phyloP scores from a whole-genome alignment of 2,797 vertebrate genomes.

The Anguilla marmorata region DNA sequence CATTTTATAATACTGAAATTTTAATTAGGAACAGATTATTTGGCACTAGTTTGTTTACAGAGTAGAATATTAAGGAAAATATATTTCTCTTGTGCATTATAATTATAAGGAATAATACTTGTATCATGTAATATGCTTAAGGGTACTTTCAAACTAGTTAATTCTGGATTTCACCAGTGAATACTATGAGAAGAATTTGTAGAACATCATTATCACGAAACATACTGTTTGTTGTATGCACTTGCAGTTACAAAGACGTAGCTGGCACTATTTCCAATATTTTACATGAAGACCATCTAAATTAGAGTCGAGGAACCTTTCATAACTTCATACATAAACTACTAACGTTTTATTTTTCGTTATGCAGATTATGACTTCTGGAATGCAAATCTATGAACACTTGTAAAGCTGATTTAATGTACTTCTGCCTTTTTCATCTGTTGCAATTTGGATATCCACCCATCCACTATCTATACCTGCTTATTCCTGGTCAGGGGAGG shows the following conservation, averaged over 20 bases:
- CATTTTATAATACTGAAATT: background rate
- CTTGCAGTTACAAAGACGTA: background rate
- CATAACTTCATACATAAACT: too few species aligned
- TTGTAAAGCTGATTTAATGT: background rate
- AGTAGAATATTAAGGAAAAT: slow-evolving; percentile 8
- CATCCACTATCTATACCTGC: too few species aligned
- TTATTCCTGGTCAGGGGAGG: too few species aligned
- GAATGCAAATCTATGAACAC: background rate
- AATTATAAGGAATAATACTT: background rate
- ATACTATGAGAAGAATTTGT: background rate
- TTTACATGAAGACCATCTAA: too few species aligned
- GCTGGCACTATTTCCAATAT: too few species aligned
- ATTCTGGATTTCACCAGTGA: background rate
- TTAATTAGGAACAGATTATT: background rate
- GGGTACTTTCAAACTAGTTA: background rate
- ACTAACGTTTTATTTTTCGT: too few species aligned
- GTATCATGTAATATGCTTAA: background rate
- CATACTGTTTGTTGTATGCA: background rate
- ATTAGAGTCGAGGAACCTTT: too few species aligned
- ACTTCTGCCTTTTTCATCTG: background rate
- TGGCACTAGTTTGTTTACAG: background rate
- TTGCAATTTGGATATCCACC: background rate
- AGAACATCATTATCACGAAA: background rate
- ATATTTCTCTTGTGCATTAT: background rate
- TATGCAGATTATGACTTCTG: background rate